These are phyloP conservation scores for Lichenostomus cassidix DNA, from an alignment of 2,113 vertebrate genomes.

Conservation along the genomic window DNA sequence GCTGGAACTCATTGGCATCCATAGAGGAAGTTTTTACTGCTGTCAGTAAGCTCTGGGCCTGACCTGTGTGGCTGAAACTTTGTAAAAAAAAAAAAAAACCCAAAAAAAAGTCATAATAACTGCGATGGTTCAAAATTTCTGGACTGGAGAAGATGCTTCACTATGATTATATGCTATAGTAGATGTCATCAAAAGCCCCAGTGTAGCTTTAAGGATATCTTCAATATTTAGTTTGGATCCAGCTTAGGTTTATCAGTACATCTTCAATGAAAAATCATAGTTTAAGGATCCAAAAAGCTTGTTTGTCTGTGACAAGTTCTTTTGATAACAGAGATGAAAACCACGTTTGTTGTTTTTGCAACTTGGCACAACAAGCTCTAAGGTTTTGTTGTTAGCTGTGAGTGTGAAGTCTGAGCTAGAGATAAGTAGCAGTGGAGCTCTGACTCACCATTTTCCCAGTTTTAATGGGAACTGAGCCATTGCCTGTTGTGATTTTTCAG, in stretches of 20 bases:
- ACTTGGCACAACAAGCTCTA: neutral
- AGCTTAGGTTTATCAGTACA: neutral
- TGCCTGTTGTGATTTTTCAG: constrained; percentile 72
- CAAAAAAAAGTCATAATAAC: no score
- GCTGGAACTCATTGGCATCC: neutral
- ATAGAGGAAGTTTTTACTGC: neutral
- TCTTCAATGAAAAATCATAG: neutral
- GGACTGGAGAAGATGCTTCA: neutral
- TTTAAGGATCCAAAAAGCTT: neutral
- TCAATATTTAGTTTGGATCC: neutral
- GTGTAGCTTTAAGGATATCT: neutral
- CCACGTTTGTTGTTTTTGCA: neutral
- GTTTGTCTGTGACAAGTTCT: neutral
- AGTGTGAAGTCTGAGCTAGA: neutral
- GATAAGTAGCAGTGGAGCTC: neutral
- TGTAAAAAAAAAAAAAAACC: neutral
- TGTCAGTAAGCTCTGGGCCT: neutral
- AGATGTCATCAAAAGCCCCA: neutral
- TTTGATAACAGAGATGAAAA: neutral
- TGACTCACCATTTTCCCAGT: neutral
- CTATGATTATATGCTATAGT: neutral
- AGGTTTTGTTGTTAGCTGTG: neutral
- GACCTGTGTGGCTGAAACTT: neutral
- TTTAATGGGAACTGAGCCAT: neutral
- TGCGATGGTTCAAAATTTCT: neutral